Evolutionary conservation across 1,140 invertebrate species (phyloP).

Genomic region (Glomeris maerens): DNA sequence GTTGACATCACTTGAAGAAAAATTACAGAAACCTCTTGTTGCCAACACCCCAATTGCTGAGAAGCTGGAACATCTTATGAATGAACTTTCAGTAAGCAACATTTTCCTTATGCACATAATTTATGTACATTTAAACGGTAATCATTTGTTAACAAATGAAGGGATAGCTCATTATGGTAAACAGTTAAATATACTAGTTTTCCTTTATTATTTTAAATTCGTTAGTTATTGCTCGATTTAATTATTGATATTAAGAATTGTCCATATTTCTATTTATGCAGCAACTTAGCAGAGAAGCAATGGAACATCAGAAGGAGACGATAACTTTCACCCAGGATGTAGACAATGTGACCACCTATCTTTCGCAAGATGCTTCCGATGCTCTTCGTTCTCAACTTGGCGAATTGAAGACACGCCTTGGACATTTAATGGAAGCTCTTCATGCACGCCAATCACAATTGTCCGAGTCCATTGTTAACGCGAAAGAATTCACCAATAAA

Average conservation of each 20-base stretch:
- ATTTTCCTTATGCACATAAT: not conserved
- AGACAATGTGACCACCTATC: conserved; percentile 55
- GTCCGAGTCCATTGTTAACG: conserved; percentile 55
- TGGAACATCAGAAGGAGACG: conserved; percentile 62
- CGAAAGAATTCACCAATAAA: conserved; percentile 70
- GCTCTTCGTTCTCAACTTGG: conserved; percentile 52
- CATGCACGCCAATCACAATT: conserved; percentile 57
- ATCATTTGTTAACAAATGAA: no score
- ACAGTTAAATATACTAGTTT: no score
- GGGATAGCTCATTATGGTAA: no score
- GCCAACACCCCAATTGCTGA: conserved; percentile 10
- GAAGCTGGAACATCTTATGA: conserved; percentile 24
- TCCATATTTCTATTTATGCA: conserved; percentile 25
- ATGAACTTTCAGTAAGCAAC: conserved; percentile 20
- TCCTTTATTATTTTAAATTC: not conserved
- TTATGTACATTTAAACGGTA: no score
- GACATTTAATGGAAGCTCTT: conserved; percentile 52
- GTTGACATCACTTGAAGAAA: conserved; percentile 18
- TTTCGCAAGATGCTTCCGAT: conserved; percentile 57
- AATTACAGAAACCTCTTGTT: conserved; percentile 9
- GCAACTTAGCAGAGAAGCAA: conserved; percentile 60
- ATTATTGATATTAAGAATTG: not conserved
- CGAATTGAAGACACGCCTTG: conserved; percentile 54
- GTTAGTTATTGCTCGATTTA: not conserved
- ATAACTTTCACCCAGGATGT: conserved; percentile 59